Evolutionary conservation across 2,797 vertebrate species (phyloP), one percentile per base, ranked within the genome.

Genomic region (Sebastes iracundus): DNA sequence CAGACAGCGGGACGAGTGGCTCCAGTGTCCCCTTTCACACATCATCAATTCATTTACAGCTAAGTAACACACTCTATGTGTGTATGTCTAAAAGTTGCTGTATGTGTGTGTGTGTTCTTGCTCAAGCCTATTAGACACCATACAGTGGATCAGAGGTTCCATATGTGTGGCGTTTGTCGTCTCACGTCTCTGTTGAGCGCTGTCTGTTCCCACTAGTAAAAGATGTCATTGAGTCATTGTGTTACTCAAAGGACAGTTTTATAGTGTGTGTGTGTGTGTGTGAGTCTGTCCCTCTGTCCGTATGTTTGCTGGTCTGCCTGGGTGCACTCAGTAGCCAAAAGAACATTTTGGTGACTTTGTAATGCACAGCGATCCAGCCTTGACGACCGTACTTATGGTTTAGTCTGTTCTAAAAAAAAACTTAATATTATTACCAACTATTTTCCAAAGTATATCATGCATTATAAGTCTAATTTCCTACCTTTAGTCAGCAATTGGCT

Each of bases 1-100:
- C 83, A 90, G 89, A 93, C 82, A 69, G 86, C 77, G 56, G 77
- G 85, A 87, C 78, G 30, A 85, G 81, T 56, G 78, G 85, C 84
- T 87, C 82, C 79, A 80, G 86, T 87, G 52, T 90, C 87, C 61
- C 49, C 75, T 88, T 88, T 92, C 83, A 85, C 81, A 89, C 86
- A 89, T 80, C 78, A 85, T 79, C 70, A 72, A 59, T 82, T 85
- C 7, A 61, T 89, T 78, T 67, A 67, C 33, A 56, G 30, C 66
- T 25, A 23, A 73, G 62, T 65, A 65, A 59, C 52, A 71, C 64
- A 4, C 61, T 70, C 0, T 25, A 3, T 67, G 27, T 77, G 23
- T 67, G 18, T 46, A 4, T 59, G 53, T 42, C 42, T 46, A 46
- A 0, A 46, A 20, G 42, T 20, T 49, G 42, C 42, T 49, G 42